Conservation (phyloP, 2,888 invertebrate genomes). For the Gastracanthus pulcherrimus region DNA sequence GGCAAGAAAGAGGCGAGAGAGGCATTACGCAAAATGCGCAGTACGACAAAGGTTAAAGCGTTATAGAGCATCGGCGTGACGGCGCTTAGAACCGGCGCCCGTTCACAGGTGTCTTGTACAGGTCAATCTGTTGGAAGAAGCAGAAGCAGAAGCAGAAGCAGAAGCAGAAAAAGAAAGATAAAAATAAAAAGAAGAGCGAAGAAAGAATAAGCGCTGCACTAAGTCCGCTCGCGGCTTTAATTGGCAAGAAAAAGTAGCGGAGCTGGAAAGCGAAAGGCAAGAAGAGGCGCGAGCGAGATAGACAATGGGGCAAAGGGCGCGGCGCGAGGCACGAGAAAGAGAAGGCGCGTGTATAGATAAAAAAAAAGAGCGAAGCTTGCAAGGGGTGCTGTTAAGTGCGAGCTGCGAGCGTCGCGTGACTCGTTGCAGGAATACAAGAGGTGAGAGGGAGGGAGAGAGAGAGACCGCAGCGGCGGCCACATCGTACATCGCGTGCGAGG, state of each 20-base stretch:
- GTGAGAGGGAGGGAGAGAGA: constrained; percentile 10
- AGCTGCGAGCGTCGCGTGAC: neutral
- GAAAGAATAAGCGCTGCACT: constrained; percentile 1
- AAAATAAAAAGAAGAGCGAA: neutral
- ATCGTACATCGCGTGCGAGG: neutral
- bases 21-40: neutral
- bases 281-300: neutral
- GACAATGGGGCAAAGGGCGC: neutral
- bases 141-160: neutral
- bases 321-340: constrained; percentile 1
- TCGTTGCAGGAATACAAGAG: neutral
- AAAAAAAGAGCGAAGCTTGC: neutral
- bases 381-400: neutral
- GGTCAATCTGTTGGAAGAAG: constrained; percentile 31
- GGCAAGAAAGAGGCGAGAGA: neutral
- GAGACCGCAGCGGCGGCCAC: neutral
- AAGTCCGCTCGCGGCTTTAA: constrained; percentile 49
- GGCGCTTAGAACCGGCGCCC: neutral
- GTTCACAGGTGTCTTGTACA: constrained; percentile 36
- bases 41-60: constrained; percentile 20
- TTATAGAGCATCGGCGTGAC: neutral
- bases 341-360: constrained; percentile 8
- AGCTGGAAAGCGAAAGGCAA: neutral
- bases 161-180: neutral
- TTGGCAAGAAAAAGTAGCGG: constrained; percentile 29